Base-by-base conservation (phyloP, 2,888 invertebrate species). In the Agrochola circellaris region DNA sequence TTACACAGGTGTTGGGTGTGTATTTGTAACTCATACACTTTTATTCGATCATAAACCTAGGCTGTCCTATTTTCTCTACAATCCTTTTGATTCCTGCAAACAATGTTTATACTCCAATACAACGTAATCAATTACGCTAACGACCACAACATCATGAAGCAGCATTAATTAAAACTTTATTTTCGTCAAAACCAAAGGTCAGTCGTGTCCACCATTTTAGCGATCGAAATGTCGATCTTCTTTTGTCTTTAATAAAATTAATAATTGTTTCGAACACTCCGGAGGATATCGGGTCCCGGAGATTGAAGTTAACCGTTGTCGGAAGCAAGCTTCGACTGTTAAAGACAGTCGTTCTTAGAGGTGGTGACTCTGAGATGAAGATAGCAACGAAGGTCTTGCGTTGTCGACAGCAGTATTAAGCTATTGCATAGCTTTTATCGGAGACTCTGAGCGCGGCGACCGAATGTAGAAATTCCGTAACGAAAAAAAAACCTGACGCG, bases 101-200 rank as follows among this genome's bases (percentile, higher is more conserved):
- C 17, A 70, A 62, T 45, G 13, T 54, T 34, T 51, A 45, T 62
- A 1, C 34, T 13, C 26, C 26, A 23, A 20, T 61, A 65, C 38
- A 64, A 72, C 17, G n/a, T 51, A 34, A 79, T 79, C 26, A 75
- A 61, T 69, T 45, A 42, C 71, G 60, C 56, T 58, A 51, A 56
- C 42, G 30, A 66, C 42, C 15, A 54, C 60, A 78, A 82, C 48
- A 83, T 38, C 42, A 51, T 56, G 34, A 56, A 15, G 34, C 64
- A 56, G 26, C 51, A 68, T 61, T 68, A 61, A 75, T 79, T 30
- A 65, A 45, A 79, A 79, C 61, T 26, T 62, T 83, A 84, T 64
- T 60, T 48, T n/a, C 2, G 15, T 62, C 30, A 64, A 75, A 4
- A 30, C n/a, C 23, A 66, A 72, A 73, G 65, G 72, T 67, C 62